Conservation (phyloP, 2,888 invertebrate genomes). For the Cerceris ruficornis region DNA sequence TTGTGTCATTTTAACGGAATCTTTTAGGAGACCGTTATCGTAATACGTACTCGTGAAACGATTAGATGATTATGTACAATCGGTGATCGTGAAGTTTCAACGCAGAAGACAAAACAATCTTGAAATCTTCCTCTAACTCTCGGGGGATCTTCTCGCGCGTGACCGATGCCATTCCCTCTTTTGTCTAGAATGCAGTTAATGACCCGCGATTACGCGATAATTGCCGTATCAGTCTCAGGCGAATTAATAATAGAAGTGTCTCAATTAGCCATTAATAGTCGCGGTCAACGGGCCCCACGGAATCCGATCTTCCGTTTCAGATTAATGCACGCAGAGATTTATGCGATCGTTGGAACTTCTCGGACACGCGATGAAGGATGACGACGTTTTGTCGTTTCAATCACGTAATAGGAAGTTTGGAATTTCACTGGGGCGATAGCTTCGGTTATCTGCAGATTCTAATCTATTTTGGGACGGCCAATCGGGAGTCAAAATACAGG, state of each 20-base stretch:
- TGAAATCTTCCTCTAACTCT: background rate
- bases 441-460: constrained; percentile 20
- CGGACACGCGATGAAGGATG: background rate
- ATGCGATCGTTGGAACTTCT: background rate
- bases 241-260: constrained; percentile 12
- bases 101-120: background rate
- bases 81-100: too few species aligned
- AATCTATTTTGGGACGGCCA: constrained; percentile 21
- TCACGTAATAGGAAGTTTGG: constrained; percentile 19
- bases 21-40: too few species aligned
- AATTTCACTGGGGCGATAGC: constrained; percentile 32
- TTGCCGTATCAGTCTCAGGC: constrained; percentile 5
- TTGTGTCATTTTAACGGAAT: too few species aligned
- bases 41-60: too few species aligned
- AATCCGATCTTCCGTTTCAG: background rate
- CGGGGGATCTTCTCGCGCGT: background rate
- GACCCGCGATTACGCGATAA: constrained; percentile 13
- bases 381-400: background rate
- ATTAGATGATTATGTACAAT: too few species aligned
- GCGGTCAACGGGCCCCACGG: background rate
- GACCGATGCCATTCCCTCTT: background rate
- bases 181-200: background rate
- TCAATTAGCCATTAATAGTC: constrained; percentile 14
- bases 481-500: constrained; percentile 4
- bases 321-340: background rate